Evolutionary conservation across 2,113 vertebrate species (phyloP), one percentile per base, ranked within the genome.

Genomic region (Arvicanthis niloticus): DNA sequence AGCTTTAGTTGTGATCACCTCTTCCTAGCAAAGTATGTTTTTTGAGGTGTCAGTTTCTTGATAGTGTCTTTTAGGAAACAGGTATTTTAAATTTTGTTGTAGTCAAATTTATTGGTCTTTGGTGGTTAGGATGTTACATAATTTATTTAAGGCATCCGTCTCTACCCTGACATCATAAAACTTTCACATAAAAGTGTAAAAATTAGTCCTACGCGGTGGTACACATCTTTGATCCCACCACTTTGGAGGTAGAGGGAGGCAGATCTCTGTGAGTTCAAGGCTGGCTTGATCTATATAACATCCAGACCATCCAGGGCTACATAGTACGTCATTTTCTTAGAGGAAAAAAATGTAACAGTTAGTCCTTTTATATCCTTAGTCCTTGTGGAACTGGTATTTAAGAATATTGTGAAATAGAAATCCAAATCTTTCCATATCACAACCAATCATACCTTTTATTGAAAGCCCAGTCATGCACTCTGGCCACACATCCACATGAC

Each of bases 41-140:
- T 56, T 58, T 45, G 65, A 60, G 45, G 80, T 96, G 86, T 90
- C 22, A 62, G 40, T 93, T 96, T 91, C 65, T 91, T 68, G 45
- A 78, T 78, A 17, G 19, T 93, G 26, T 85, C 77, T 93, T 58
- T 93, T 68, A 77, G 56, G 67, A 56, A 93, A 93, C 19, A 90
- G 29, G 29, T 70, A 53, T 77, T 91, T 72, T 82, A 22, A 89
- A 93, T 84, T 76, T 93, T 95, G 75, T 85, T 34, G 10, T 88
- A 84, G 29, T 91, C 45, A 90, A 77, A 77, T 88, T 11, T 72
- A 90, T 95, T n/a, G 53, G n/a, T 76, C 24, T 75, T 91, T 89
- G 86, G 31, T 96, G 45, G 65, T 91, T 76, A 86, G 67, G 85
- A 15, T 16, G 89, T 94, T 87, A 42, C n/a, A 12, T 51, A 62